Evolutionary conservation across 2,888 invertebrate species (phyloP).

Genomic region (Linnaemya vulpina): DNA sequence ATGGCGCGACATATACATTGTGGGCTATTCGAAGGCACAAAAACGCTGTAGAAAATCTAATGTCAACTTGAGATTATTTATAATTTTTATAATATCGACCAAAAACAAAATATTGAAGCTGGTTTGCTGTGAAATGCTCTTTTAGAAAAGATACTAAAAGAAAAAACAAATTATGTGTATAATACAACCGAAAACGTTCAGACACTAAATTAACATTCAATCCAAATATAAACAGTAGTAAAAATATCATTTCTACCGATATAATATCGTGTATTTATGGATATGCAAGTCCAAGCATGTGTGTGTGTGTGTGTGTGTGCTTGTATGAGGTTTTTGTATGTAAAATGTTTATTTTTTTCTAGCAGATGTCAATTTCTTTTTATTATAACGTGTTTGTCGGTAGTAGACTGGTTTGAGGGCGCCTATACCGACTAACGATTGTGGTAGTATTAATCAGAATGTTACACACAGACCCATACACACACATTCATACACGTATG

Average conservation of each 20-base stretch:
- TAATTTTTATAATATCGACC: constrained; percentile 66
- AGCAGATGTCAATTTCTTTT: constrained; percentile 1
- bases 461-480: constrained; percentile 31
- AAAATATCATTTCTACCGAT: constrained; percentile 17
- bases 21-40: constrained; percentile 74
- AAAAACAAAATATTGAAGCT: constrained; percentile 70
- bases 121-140: constrained; percentile 56
- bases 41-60: constrained; percentile 71
- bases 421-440: constrained; percentile 34
- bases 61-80: constrained; percentile 72
- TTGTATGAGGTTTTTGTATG: neutral
- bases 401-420: constrained; percentile 61
- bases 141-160: constrained; percentile 33
- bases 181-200: neutral
- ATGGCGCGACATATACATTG: constrained; percentile 74
- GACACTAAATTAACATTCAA: constrained; percentile 15
- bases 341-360: neutral
- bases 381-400: neutral
- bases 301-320: neutral
- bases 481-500: neutral
- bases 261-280: neutral
- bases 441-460: constrained; percentile 37
- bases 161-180: constrained; percentile 1
- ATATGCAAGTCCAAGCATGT: neutral
- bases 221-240: constrained; percentile 64